Percentiles rank a stretch among this genome's conserved stretches.
phyloP scores from a whole-genome alignment of 2,113 vertebrate species.

The Carassius carassius region DNA sequence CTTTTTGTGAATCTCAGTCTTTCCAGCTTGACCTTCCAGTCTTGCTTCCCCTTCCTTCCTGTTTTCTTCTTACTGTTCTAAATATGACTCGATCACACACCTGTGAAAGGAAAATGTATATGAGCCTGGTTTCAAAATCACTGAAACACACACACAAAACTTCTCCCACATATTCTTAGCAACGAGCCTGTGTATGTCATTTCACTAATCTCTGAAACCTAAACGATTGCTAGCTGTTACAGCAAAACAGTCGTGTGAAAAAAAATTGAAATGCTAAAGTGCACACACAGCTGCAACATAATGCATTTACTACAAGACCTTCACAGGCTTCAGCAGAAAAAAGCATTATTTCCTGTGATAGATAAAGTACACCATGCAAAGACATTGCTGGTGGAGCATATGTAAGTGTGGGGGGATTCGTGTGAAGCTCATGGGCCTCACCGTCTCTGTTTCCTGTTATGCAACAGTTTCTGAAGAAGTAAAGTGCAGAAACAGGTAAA shows the following conservation, averaged over 20 bases:
- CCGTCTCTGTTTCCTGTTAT: conserved; percentile 10
- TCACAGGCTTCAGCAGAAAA: background rate
- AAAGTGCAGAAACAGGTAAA: background rate
- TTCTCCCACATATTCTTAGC: background rate
- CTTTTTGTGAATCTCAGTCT: background rate
- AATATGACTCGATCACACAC: conserved; percentile 16
- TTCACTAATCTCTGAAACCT: background rate
- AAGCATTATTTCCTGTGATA: conserved; percentile 6
- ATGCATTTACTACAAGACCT: background rate
- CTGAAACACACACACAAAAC: background rate
- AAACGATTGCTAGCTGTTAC: background rate
- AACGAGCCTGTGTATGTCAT: background rate
- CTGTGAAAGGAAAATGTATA: conserved; percentile 25
- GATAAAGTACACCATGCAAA: background rate
- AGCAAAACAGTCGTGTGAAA: background rate
- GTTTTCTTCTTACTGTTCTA: background rate
- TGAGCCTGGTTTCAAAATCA: background rate
- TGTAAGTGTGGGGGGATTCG: background rate
- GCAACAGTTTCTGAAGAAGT: conserved; percentile 4
- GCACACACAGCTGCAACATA: background rate
- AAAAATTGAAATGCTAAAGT: background rate
- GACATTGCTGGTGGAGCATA: background rate
- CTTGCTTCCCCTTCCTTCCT: background rate
- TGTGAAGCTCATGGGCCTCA: background rate
- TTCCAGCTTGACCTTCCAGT: background rate